Base-by-base conservation (phyloP, 2,888 invertebrate species). In the Rhingia campestris region DNA sequence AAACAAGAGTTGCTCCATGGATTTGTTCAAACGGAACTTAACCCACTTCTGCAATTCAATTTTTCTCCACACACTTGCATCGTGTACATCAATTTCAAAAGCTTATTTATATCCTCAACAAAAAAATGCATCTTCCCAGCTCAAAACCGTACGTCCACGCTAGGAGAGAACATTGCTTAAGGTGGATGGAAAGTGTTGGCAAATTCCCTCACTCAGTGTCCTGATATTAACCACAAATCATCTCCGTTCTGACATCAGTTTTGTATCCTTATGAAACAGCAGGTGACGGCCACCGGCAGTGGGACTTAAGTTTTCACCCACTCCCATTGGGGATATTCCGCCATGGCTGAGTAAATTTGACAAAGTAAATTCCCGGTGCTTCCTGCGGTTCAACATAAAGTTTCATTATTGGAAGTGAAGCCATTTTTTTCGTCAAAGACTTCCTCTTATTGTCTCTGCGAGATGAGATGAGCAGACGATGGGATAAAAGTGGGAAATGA, bases 361-460 rank as follows among this genome's bases (percentile, higher is more conserved):
- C 67, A 77, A 77, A 69, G 70, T 77, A 61, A 76, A 67, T 61
- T 67, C 67, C 61, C 45, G 45, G 6, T n/a, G 43, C 56, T 70
- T 77, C 77, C 70, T 70, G 77, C 49, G 70, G 77, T 64, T 61
- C 77, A 58, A 56, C 58, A 54, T 70, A 63, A 77, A 77, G 39
- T 70, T 70, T 63, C 63, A 63, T 77, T 70, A 77, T 64, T 77
- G 70, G 49, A 70, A 70, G 63, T 77, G 70, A 70, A 70, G 77
- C 47, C n/a, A 51, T 53, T 70, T 56, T 43, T 58, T 33, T 54
- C n/a, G 9, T 6, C 9, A 69, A 37, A 51, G 35, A 32, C 54
- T 63, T 56, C 56, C 32, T 61, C 30, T 49, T 45, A 30, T 63
- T 41, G 66, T 66, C 35, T 74, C 41, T 14, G 49, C 43, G 66